Percentiles rank a stretch among this genome's conserved stretches.
These are phyloP conservation scores for Trichoplusia ni DNA, from an alignment of 1,140 invertebrate genomes.

Conservation along the genomic window DNA sequence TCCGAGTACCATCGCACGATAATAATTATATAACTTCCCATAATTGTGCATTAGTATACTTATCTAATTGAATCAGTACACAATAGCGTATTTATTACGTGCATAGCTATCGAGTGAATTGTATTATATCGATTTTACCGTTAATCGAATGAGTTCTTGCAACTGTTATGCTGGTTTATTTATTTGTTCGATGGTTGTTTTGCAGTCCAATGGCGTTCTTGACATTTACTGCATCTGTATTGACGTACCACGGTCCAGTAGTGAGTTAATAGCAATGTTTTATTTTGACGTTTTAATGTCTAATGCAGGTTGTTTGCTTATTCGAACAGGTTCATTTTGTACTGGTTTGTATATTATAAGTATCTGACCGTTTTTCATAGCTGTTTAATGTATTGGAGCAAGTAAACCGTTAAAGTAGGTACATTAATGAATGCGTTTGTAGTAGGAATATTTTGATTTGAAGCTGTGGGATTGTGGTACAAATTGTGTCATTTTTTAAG, in stretches of 20 bases:
- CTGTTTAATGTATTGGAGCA: too few relatives aligned
- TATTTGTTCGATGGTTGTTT: conserved; percentile 8
- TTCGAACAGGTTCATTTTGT: conserved; percentile 20
- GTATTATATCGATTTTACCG: conserved; percentile 13
- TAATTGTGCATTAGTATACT: neutral
- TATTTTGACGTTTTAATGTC: conserved; percentile 27
- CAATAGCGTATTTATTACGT: neutral
- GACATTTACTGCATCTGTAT: conserved; percentile 21
- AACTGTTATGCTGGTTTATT: conserved; percentile 17
- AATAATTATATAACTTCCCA: neutral
- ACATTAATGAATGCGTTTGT: too few relatives aligned
- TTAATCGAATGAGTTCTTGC: conserved; percentile 25
- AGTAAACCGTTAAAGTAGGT: too few relatives aligned
- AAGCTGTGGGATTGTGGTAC: too few relatives aligned
- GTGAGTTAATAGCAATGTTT: conserved; percentile 20
- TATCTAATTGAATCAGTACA: conserved; percentile 15
- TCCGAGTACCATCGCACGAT: neutral
- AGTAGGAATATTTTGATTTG: too few relatives aligned
- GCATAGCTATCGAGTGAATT: conserved; percentile 14
- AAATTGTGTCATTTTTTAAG: too few relatives aligned
- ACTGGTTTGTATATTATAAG: neutral
- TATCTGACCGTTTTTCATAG: too few relatives aligned
- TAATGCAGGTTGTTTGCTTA: conserved; percentile 7
- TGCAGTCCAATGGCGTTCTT: conserved; percentile 20
- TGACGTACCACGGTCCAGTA: conserved; percentile 12